phyloP scores from a whole-genome alignment of 2,113 vertebrate genomes.

The Bufo gargarizans region DNA sequence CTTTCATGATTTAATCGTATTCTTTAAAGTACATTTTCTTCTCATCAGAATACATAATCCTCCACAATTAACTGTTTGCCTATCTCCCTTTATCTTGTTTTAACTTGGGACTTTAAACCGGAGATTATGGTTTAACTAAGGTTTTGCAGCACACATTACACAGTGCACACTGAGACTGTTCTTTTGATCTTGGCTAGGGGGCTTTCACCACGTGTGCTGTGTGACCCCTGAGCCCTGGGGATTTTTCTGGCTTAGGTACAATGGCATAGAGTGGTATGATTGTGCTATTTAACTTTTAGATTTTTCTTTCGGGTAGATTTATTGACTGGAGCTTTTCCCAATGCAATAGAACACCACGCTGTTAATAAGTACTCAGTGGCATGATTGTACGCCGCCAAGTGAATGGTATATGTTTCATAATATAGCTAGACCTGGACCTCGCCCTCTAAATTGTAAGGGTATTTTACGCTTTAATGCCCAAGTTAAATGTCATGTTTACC shows the following conservation, averaged over 20 bases:
- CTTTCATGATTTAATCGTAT: constrained; percentile 16
- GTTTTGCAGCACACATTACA: constrained; percentile 33
- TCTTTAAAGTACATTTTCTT: constrained; percentile 19
- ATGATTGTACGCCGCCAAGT: neutral
- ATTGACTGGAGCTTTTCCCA: neutral
- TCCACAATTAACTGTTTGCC: constrained; percentile 50
- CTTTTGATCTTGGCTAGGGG: constrained; percentile 41
- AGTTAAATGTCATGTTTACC: neutral
- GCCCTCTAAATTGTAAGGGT: neutral
- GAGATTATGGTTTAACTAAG: constrained; percentile 54
- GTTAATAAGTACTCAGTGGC: neutral
- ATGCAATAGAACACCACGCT: neutral
- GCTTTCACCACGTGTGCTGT: constrained; percentile 26
- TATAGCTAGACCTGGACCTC: neutral
- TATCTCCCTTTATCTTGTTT: constrained; percentile 50
- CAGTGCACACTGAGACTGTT: constrained; percentile 16
- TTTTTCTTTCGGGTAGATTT: neutral
- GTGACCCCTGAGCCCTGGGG: neutral
- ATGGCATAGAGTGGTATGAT: neutral
- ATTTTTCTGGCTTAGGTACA: constrained; percentile 23
- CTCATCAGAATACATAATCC: constrained; percentile 46
- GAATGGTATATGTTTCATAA: neutral
- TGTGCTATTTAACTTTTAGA: neutral
- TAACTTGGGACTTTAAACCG: constrained; percentile 55
- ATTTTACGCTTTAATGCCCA: neutral